A percentile compares a stretch with the other conserved stretches of the same genome.
These are phyloP conservation scores for Laspeyria flexula DNA, from an alignment of 2,888 invertebrate species.

Conservation along the genomic window DNA sequence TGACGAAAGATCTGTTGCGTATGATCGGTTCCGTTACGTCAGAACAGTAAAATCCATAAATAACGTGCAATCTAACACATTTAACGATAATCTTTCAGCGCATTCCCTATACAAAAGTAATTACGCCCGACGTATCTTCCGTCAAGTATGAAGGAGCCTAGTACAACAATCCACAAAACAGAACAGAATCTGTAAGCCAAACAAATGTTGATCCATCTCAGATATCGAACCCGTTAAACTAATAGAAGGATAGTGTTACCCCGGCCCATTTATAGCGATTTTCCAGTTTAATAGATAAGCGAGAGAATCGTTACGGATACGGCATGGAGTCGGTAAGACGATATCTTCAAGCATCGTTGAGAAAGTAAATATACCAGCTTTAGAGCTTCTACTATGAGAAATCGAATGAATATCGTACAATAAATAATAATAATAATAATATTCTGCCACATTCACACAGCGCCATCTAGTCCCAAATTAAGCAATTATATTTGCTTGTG, in stretches of 20 bases:
- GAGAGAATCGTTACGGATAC: background rate
- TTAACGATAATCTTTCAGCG: no score
- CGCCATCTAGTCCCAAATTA: no score
- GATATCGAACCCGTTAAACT: background rate
- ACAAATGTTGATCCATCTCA: background rate
- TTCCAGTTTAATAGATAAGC: constrained; percentile 3
- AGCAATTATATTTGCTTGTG: no score
- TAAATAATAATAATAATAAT: no score
- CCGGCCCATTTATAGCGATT: constrained; percentile 1
- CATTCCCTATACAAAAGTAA: no score
- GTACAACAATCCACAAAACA: background rate
- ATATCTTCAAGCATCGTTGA: background rate
- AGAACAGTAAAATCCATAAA: no score
- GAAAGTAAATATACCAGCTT: background rate
- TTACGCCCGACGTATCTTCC: no score
- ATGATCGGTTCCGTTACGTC: no score
- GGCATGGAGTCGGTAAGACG: background rate
- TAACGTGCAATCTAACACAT: no score
- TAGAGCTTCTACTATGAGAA: background rate
- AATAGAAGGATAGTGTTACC: constrained; percentile 2
- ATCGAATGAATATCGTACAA: background rate
- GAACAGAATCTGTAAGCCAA: background rate
- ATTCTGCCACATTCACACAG: no score
- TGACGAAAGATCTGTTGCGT: no score
- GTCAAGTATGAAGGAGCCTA: no score